Evolutionary conservation across 2,797 vertebrate species (phyloP).

Genomic region (Chanos chanos): DNA sequence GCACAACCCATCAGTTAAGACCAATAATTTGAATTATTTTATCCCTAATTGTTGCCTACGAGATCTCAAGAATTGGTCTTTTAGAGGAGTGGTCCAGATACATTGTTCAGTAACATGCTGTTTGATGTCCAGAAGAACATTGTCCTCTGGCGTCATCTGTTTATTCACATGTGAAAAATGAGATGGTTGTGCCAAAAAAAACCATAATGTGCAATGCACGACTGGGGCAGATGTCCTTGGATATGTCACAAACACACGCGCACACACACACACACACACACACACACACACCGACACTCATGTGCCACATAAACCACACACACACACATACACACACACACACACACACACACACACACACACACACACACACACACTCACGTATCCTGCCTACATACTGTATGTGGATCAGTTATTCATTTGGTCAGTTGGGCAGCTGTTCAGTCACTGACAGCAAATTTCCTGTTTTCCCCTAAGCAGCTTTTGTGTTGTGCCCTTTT

Average conservation of each 20-base stretch:
- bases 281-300: slow-evolving; percentile 32
- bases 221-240: slow-evolving; percentile 48
- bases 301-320: slow-evolving; percentile 45
- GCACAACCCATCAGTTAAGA: no score
- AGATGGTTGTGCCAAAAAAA: slow-evolving; percentile 13
- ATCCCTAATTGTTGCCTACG: no score
- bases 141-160: slow-evolving; percentile 1
- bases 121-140: background rate
- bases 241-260: slow-evolving; percentile 17
- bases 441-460: slow-evolving; percentile 55
- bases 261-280: slow-evolving; percentile 13
- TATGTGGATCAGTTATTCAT: no score
- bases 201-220: slow-evolving; percentile 8
- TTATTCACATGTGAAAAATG: slow-evolving; percentile 30
- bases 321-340: slow-evolving; percentile 31
- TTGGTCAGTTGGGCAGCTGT: no score
- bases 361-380: slow-evolving; percentile 44
- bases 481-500: slow-evolving; percentile 53
- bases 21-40: no score
- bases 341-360: slow-evolving; percentile 42
- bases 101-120: no score
- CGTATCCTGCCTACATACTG: no score
- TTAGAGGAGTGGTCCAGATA: no score
- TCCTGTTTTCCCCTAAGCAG: slow-evolving; percentile 51
- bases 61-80: no score